Evolutionary conservation across 2,888 invertebrate genomes (phyloP), one percentile per base, ranked within the genome.

Genomic region (Macrosiphum euphorbiae): DNA sequence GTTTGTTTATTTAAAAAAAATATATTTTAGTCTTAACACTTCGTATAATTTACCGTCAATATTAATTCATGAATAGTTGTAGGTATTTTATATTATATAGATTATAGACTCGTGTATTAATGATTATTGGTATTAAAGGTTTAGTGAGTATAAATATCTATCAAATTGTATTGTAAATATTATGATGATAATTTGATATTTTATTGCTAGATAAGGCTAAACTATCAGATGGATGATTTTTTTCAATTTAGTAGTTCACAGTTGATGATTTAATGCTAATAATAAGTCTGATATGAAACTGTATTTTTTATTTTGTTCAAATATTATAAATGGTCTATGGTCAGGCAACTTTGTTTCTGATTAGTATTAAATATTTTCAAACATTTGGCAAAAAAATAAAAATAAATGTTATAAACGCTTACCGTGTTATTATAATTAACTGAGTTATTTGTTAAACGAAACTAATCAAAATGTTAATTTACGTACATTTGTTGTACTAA

Each of bases 401-500:
- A 41, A 47, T 26, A 61, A 55, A 47, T 58, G 47, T 52, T 28
- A 90, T 26, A 28, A 47, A 61, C n/a, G 47, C 50, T 52, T 35
- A 41, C n/a, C n/a, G 2, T 52, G 55, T 61, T 52, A 26, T 84
- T 47, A 84, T 26, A 67, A 26, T n/a, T 24, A 50, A 88, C 41
- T 41, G 24, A 24, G 88, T 88, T 55, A 88, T 55, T 88, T 88
- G 55, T 88, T 55, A 88, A 88, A 55, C 10, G 26, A 88, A 88
- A 88, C 35, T 55, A 58, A 35, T 24, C 88, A 88, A 88, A 88
- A 41, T 26, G 55, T 88, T 78, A 78, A 41, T 78, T 78, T 78
- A 78, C 35, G 78, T 41, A 85, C 44, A 85, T 85, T 85, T 91
- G 13, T 84, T 91, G 35, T 84, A 91, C 84, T 84, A 84, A 91